A percentile compares a stretch with the other conserved stretches of the same genome.
These are phyloP conservation scores for Sitta europaea DNA, from an alignment of 2,113 vertebrate species.

Conservation along the genomic window DNA sequence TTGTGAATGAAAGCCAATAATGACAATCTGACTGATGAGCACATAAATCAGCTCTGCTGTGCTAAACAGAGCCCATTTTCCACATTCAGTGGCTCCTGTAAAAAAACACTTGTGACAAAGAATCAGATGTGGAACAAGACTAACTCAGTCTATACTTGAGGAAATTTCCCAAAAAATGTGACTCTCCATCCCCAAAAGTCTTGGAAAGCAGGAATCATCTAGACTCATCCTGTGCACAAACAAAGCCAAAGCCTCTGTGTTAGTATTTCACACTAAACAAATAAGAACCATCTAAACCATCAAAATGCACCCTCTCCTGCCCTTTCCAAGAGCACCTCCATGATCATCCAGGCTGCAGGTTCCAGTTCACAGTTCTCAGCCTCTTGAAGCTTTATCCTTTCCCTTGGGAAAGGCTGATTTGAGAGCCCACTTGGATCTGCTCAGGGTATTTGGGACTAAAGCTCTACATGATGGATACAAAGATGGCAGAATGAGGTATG, in stretches of 20 bases:
- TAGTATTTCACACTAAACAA: not conserved
- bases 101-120: not conserved
- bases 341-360: not conserved
- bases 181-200: not conserved
- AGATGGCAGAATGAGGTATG: not conserved
- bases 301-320: not conserved
- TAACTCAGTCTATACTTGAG: not conserved
- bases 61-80: not conserved
- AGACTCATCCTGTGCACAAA: not conserved
- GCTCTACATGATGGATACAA: not conserved
- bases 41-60: not conserved
- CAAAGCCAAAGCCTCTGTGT: not conserved
- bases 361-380: not conserved
- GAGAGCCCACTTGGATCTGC: not conserved
- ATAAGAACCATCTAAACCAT: not conserved
- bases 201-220: not conserved
- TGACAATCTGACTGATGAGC: not conserved
- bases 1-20: constrained; percentile 26
- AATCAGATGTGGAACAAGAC: not conserved
- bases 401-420: not conserved
- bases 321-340: not conserved
- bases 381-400: not conserved
- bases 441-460: not conserved
- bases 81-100: not conserved
- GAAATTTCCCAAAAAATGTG: not conserved